Conservation (phyloP, 2,888 invertebrate species). For the Morinoia aosen region DNA sequence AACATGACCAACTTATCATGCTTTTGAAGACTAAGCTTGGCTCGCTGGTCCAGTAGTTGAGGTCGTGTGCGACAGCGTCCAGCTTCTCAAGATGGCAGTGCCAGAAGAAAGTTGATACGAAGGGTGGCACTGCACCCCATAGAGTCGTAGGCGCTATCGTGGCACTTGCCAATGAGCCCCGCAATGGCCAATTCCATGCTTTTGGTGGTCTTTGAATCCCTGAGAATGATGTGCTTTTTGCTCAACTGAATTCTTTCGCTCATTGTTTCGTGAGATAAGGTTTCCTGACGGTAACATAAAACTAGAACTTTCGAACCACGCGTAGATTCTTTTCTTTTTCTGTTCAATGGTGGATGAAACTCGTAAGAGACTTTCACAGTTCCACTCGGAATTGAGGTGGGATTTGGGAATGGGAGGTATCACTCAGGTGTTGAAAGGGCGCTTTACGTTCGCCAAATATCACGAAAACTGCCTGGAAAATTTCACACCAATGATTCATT, state of each 20-base stretch:
- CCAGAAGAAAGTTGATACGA: constrained; percentile 22
- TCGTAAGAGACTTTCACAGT: not conserved
- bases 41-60: not conserved
- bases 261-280: constrained; percentile 35
- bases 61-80: not conserved
- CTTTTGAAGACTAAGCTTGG: not conserved
- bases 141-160: constrained; percentile 28
- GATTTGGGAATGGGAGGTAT: not conserved
- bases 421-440: not conserved
- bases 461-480: not conserved
- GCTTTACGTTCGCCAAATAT: not conserved
- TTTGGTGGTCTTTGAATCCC: constrained; percentile 23
- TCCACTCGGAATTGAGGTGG: not conserved
- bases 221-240: constrained; percentile 42
- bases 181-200: constrained; percentile 50
- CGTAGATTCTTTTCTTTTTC: not conserved
- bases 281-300: constrained; percentile 11
- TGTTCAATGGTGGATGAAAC: not conserved
- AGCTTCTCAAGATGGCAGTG: not conserved
- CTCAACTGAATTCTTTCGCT: constrained; percentile 3
- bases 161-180: constrained; percentile 33
- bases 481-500: not conserved
- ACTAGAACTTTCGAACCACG: not conserved
- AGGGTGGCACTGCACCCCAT: not conserved
- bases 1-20: constrained; percentile 10